These are phyloP conservation scores for Eulemur coronatus DNA, from an alignment of 2,797 vertebrate species.

Conservation along the genomic window DNA sequence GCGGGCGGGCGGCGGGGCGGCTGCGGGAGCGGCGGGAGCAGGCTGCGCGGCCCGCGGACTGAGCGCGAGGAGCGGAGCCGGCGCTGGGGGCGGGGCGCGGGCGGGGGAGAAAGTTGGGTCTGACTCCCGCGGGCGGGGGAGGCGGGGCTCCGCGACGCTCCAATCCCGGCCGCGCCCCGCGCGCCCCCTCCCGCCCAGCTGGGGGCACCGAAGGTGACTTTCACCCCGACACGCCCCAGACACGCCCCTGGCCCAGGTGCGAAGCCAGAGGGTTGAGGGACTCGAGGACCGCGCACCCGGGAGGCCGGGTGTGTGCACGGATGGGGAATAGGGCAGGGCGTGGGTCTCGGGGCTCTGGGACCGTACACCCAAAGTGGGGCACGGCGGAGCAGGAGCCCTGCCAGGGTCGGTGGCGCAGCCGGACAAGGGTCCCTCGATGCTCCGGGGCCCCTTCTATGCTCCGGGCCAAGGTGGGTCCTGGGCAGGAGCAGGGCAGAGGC, in stretches of 20 bases:
- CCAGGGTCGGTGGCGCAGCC: neutral
- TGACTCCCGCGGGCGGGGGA: constrained; percentile 8
- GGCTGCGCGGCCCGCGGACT: constrained; percentile 22
- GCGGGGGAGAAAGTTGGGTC: constrained; percentile 67
- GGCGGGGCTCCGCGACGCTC: constrained; percentile 66
- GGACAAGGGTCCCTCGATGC: neutral
- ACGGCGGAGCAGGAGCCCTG: neutral
- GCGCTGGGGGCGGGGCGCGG: constrained; percentile 36
- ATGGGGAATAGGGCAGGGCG: neutral
- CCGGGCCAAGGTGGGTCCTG: constrained; percentile 1
- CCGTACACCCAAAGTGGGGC: neutral
- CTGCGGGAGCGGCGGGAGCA: neutral
- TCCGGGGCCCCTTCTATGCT: neutral
- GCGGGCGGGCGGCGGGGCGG: neutral
- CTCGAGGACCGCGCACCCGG: neutral
- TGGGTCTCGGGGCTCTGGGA: neutral
- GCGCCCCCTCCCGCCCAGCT: constrained; percentile 66
- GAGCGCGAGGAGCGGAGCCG: too few species aligned
- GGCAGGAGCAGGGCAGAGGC: constrained; percentile 16
- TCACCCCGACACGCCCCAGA: constrained; percentile 68
- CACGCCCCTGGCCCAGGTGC: constrained; percentile 69
- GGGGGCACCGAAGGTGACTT: constrained; percentile 76
- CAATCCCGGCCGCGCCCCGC: constrained; percentile 69
- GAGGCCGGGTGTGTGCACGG: neutral
- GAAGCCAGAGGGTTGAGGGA: neutral